phyloP scores from a whole-genome alignment of 1,140 invertebrate species.

The Caenorhabditis elegans region WBcel235 BX284606.5:15275001-15275500 shows the following conservation, averaged over 20 bases:
- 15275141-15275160: background rate
- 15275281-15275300: background rate
- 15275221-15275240: background rate
- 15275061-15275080: background rate
- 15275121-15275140: background rate
- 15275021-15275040: slow-evolving; percentile 19
- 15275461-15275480: slow-evolving; percentile 26
- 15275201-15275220: background rate
- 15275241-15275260: background rate
- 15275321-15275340: background rate
- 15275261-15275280: background rate
- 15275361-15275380: background rate
- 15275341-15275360: slow-evolving; percentile 8
- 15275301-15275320: background rate
- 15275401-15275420: too few species aligned
- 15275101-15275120: background rate
- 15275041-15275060: background rate
- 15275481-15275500: background rate
- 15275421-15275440: background rate
- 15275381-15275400: background rate
- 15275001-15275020: slow-evolving; percentile 20
- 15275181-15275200: background rate
- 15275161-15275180: slow-evolving; percentile 9
- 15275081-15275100: background rate
- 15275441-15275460: background rate